phyloP scores from a whole-genome alignment of 2,888 invertebrate genomes.

The Apamea epomidion region DNA sequence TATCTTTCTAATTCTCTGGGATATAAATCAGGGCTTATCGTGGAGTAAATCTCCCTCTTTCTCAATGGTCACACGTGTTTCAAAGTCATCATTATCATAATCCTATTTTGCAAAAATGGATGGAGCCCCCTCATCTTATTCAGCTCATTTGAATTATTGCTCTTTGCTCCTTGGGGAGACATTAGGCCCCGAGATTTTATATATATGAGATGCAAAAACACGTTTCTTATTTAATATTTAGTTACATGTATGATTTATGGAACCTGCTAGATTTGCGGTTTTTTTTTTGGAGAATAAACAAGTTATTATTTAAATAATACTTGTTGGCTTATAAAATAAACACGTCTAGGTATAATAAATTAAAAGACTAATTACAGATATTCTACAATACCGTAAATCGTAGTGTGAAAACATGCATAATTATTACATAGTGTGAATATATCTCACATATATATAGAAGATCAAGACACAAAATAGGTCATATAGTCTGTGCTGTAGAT shows the following conservation, averaged over 20 bases:
- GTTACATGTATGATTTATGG: not conserved
- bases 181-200: slow-evolving; percentile 64
- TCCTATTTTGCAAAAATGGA: slow-evolving; percentile 79
- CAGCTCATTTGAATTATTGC: slow-evolving; percentile 79
- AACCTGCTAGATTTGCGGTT: not conserved
- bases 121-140: slow-evolving; percentile 73
- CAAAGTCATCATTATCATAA: slow-evolving; percentile 79
- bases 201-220: slow-evolving; percentile 33
- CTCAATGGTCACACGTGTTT: slow-evolving; percentile 70
- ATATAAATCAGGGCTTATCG: slow-evolving; percentile 71
- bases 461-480: too few relatives aligned
- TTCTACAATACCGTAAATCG: not conserved
- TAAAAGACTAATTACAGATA: not conserved
- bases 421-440: slow-evolving; percentile 5
- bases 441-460: not conserved
- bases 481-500: not conserved
- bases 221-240: slow-evolving; percentile 38
- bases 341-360: slow-evolving; percentile 5
- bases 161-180: slow-evolving; percentile 71
- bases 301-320: slow-evolving; percentile 4
- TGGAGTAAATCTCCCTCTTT: slow-evolving; percentile 64
- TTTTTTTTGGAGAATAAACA: not conserved
- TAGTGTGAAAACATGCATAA: not conserved
- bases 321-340: not conserved
- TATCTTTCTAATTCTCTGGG: slow-evolving; percentile 44